Evolutionary conservation across 92 coral and sea anemone genomes (phyloP).

Genomic region (Zoanthus sociatus): DNA sequence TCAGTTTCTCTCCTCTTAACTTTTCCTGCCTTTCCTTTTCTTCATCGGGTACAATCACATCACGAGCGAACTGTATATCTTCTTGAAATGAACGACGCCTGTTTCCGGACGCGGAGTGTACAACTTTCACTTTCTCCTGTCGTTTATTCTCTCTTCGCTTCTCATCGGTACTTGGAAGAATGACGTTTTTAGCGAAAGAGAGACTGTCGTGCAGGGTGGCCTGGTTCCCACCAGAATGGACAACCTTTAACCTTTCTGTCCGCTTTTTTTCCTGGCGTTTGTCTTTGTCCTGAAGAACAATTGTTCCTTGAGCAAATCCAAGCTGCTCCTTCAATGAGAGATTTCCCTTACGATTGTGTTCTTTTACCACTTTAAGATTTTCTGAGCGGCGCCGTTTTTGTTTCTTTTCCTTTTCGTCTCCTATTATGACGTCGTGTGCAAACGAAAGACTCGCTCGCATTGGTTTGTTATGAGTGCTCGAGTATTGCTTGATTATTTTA

Average conservation of each 20-base stretch:
- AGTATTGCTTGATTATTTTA: conserved; percentile 4
- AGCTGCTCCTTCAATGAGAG: conserved; percentile 14
- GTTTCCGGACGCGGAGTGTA: background rate
- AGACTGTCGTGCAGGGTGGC: background rate
- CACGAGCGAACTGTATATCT: conserved; percentile 12
- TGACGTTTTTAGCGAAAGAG: conserved; percentile 8
- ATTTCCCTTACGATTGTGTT: background rate
- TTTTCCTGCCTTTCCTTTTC: background rate
- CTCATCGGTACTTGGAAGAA: background rate
- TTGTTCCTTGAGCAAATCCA: background rate
- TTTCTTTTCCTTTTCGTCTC: background rate
- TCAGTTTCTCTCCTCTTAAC: conserved; percentile 5
- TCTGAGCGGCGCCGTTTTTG: background rate
- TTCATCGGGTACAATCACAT: conserved; percentile 3
- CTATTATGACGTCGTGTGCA: conserved; percentile 9
- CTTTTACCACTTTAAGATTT: conserved; percentile 13
- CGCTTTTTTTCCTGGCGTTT: background rate
- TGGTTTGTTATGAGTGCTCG: background rate
- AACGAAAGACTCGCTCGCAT: conserved; percentile 5
- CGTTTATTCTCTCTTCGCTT: background rate
- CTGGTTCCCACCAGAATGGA: conserved; percentile 6
- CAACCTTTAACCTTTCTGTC: conserved; percentile 16
- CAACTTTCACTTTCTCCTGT: conserved; percentile 13
- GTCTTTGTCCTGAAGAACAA: background rate
- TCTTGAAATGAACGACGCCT: conserved; percentile 11